Evolutionary conservation across 2,888 invertebrate species (phyloP), one percentile per base, ranked within the genome.

Genomic region (Lycaena phlaeas): DNA sequence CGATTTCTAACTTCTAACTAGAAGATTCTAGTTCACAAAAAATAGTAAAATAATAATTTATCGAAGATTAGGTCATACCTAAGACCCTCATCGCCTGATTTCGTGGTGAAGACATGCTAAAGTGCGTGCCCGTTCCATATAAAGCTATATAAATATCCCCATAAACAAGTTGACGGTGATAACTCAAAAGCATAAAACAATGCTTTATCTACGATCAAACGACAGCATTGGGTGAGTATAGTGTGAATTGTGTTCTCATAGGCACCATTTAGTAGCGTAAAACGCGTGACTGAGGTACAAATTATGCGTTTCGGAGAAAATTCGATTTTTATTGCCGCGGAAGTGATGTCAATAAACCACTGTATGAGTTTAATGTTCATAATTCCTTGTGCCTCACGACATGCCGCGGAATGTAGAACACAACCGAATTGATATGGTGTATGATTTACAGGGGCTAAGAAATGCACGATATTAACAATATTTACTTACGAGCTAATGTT

Each of bases 261-360:
- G 78, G 79, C 81, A 82, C 81, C 79, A 73, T 84, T 82, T 84
- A 82, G 81, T 76, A 77, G 70, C 75, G 66, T 75, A 70, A 71
- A 69, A 72, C 79, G 79, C 81, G 82, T 82, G 82, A 79, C 82
- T 76, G 65, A 64, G 64, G 65, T 82, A 82, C 82, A 75, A 81
- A 84, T 82, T 78, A 81, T 82, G 77, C 82, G 74, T 81, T 81
- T 81, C 62, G 67, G 72, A 68, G 77, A 77, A 79, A 74, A 70
- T 74, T 69, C 72, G 74, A 76, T 75, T 82, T n/a, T 84, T 82
- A 84, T 79, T 75, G 68, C 75, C 56, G 55, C 71, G 81, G 82
- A 81, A 81, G 79, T 78, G 78, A 78, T 70, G 77, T 81, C 81
- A 76, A 79, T 81, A 82, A 81, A 82, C 70, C 74, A 78, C 72